phyloP scores from a whole-genome alignment of 2,888 invertebrate species.

The Idaea aversata region DNA sequence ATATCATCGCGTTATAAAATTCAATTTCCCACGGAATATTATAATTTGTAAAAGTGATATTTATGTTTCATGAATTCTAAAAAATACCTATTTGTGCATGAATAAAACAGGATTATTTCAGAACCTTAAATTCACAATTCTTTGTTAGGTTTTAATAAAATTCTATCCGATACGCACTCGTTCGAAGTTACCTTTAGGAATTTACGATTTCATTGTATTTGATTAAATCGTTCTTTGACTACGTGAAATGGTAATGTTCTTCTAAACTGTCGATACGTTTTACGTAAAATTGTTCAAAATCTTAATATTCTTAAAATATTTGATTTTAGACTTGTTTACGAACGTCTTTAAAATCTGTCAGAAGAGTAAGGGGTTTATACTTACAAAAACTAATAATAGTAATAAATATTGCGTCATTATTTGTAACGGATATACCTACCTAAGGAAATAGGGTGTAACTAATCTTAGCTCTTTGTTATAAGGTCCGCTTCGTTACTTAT shows the following conservation, averaged over 20 bases:
- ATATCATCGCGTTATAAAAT: background rate
- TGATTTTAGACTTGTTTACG: too few relatives aligned
- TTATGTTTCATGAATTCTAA: background rate
- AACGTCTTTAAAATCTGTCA: too few relatives aligned
- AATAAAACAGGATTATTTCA: constrained; percentile 5
- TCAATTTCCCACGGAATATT: background rate
- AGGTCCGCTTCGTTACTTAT: too few relatives aligned
- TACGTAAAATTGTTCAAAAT: too few relatives aligned
- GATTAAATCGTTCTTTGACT: constrained; percentile 2
- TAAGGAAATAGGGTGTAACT: too few relatives aligned
- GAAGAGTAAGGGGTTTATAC: too few relatives aligned
- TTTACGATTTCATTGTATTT: constrained; percentile 4
- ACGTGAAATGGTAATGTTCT: background rate
- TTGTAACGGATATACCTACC: too few relatives aligned
- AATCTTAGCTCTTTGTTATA: too few relatives aligned
- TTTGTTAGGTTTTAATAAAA: constrained; percentile 6
- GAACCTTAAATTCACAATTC: constrained; percentile 3
- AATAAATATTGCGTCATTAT: too few relatives aligned
- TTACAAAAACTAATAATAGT: too few relatives aligned
- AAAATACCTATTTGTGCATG: background rate
- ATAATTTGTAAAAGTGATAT: background rate
- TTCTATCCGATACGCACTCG: constrained; percentile 2
- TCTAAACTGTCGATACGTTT: too few relatives aligned
- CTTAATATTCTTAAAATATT: too few relatives aligned
- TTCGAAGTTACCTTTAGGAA: constrained; percentile 2